Conservation (phyloP, 2,797 vertebrate species). For the Chrosomus eos region DNA sequence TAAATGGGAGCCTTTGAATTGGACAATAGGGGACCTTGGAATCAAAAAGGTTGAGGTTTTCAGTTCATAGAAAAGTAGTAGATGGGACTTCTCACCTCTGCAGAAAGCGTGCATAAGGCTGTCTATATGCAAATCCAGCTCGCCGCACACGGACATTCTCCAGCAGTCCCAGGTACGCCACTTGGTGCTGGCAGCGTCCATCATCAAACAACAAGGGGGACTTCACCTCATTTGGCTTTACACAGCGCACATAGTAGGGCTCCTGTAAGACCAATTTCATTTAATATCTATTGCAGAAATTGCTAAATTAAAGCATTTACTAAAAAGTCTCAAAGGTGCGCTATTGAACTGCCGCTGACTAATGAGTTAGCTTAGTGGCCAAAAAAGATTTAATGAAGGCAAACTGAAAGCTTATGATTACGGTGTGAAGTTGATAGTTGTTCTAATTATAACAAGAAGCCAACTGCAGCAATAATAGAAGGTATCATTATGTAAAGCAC, state of each 20-base stretch:
- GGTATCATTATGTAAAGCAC: not conserved
- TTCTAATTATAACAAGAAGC: slow-evolving; percentile 1
- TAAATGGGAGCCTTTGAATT: not conserved
- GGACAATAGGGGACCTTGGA: not conserved
- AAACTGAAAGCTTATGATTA: not conserved
- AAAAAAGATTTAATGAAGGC: not conserved
- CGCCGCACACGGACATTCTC: slow-evolving; percentile 92
- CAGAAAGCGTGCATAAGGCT: slow-evolving; percentile 88
- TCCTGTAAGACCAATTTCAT: slow-evolving; percentile 73
- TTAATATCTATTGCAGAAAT: not conserved
- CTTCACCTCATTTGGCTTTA: slow-evolving; percentile 93
- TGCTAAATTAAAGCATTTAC: slow-evolving; percentile 1
- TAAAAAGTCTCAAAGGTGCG: not conserved
- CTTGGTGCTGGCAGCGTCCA: slow-evolving; percentile 88
- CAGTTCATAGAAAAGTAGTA: not conserved
- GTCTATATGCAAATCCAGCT: slow-evolving; percentile 92
- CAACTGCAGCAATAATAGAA: not conserved
- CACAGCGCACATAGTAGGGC: slow-evolving; percentile 91
- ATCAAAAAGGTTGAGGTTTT: not conserved
- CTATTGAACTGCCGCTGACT: not conserved
- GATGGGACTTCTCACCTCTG: slow-evolving; percentile 77
- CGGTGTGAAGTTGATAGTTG: not conserved
- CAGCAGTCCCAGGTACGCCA: slow-evolving; percentile 90
- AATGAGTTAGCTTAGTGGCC: not conserved
- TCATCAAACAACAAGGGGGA: slow-evolving; percentile 81